These are phyloP conservation scores for Sebastolobus alascanus DNA, from an alignment of 2,797 vertebrate genomes.

Conservation along the genomic window DNA sequence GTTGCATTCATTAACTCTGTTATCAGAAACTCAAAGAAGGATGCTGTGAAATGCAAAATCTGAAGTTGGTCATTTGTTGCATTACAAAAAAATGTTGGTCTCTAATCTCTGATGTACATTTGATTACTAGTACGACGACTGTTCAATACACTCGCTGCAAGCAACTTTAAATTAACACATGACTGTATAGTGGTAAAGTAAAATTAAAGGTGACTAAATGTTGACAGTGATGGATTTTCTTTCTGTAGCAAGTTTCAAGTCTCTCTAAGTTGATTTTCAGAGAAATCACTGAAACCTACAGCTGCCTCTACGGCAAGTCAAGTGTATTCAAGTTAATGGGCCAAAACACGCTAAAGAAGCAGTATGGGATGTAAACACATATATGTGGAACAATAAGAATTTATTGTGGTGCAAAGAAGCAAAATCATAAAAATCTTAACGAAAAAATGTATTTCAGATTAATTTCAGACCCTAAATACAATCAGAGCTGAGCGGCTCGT, in stretches of 20 bases:
- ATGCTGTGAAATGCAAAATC: neutral
- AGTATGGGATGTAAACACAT: neutral
- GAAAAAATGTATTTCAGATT: conserved; percentile 8
- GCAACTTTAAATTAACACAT: neutral
- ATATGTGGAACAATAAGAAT: neutral
- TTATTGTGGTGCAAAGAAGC: conserved; percentile 17
- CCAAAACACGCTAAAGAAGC: neutral
- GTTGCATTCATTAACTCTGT: too few species aligned
- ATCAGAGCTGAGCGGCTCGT: conserved; percentile 11
- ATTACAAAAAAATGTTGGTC: neutral
- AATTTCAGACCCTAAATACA: conserved; percentile 30
- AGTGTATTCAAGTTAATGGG: conserved; percentile 2
- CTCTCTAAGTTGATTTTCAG: neutral
- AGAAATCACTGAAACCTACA: neutral
- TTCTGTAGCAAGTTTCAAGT: conserved; percentile 8
- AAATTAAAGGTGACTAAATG: neutral
- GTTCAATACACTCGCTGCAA: neutral
- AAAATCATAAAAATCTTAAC: neutral
- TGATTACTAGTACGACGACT: neutral
- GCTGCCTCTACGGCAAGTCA: neutral
- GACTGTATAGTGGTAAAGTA: neutral
- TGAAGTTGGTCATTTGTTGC: neutral
- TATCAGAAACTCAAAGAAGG: neutral
- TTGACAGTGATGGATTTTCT: neutral
- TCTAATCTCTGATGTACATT: neutral